A percentile compares a stretch with the other conserved stretches of the same genome.
Conservation (phyloP, 2,797 vertebrate species). For the Prunella strophiata region DNA sequence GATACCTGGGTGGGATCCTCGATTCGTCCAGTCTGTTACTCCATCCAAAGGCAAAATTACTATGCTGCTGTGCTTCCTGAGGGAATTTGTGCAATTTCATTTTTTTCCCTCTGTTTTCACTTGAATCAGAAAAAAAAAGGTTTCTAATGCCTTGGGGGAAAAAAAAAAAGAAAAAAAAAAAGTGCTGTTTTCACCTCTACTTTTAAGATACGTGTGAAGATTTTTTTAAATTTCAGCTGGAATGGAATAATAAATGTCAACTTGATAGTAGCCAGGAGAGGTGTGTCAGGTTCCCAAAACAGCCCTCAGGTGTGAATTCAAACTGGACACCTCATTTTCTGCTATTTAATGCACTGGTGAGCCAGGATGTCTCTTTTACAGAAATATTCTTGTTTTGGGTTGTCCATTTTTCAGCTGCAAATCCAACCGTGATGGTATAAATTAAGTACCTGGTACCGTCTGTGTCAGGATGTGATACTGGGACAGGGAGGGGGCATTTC, state of each 20-base stretch:
- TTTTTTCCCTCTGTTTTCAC: background rate
- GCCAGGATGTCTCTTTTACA: background rate
- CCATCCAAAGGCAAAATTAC: background rate
- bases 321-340: background rate
- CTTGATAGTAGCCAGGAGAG: background rate
- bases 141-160: background rate
- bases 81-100: background rate
- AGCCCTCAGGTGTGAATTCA: background rate
- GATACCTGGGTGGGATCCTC: background rate
- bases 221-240: background rate
- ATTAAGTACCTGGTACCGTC: rapidly evolving
- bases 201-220: background rate
- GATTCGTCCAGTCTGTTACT: rapidly evolving
- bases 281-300: background rate
- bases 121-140: background rate
- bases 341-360: background rate
- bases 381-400: background rate
- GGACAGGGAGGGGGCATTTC: rapidly evolving
- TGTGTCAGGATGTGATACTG: background rate
- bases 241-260: background rate
- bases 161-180: background rate
- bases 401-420: background rate
- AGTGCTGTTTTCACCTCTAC: background rate
- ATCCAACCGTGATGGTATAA: background rate
- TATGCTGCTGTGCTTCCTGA: background rate